Percentiles rank a stretch among this genome's conserved stretches.
Conservation (phyloP, 2,113 vertebrate species). For the Noctilio leporinus region DNA sequence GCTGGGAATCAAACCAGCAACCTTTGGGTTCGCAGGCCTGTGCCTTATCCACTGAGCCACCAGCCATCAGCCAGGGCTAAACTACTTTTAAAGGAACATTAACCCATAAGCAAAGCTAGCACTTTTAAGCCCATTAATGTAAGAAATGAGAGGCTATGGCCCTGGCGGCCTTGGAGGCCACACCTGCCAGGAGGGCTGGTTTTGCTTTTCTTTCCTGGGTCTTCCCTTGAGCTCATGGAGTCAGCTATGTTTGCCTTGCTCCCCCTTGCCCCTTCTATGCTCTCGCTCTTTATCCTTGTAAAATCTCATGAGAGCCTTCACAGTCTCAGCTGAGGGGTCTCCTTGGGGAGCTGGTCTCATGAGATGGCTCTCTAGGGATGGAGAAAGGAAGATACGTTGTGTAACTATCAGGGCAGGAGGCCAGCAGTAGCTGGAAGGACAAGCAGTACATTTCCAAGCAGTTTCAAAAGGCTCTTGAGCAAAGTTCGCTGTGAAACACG, state of each 20-base stretch:
- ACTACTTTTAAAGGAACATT: not conserved
- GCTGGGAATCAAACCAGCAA: no score
- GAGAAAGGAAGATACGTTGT: not conserved
- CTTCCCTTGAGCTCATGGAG: not conserved
- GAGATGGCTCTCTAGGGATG: not conserved
- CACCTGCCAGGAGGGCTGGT: fast-evolving
- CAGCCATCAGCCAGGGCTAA: no score
- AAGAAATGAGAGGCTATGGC: not conserved
- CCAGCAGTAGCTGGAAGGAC: not conserved
- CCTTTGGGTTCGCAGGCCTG: no score
- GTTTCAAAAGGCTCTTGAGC: not conserved
- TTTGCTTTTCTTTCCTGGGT: not conserved
- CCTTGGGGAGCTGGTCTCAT: not conserved
- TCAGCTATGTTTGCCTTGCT: no score
- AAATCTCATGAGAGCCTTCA: not conserved
- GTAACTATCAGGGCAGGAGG: not conserved
- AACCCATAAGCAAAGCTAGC: not conserved
- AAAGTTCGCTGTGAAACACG: not conserved
- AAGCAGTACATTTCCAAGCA: not conserved
- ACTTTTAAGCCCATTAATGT: not conserved
- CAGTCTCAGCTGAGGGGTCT: not conserved
- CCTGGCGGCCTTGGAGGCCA: not conserved
- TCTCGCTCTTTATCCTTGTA: not conserved
- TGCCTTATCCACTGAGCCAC: no score
- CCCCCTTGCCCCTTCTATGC: not conserved